Base-by-base conservation (phyloP, 2,888 invertebrate species). In the Leptinotarsa haldemani region DNA sequence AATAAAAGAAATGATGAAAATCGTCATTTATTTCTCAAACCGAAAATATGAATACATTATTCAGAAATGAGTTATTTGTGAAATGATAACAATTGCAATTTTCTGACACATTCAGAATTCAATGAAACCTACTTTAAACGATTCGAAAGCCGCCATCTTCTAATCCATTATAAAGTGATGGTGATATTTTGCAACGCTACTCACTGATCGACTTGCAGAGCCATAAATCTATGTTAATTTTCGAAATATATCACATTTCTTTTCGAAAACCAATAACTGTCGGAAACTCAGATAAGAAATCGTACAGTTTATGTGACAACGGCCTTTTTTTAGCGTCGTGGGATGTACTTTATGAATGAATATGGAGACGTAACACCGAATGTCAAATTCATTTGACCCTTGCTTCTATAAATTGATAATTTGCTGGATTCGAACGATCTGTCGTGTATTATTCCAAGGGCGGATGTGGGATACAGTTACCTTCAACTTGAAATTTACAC, bases 321-420 rank as follows among this genome's bases (percentile, higher is more conserved):
- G 15, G 22, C 15, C 20, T 56, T 56, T 56, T 56, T 56, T 13
- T 22, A 22, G 56, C 20, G 56, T 15, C 16, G 65, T 65, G 18
- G 65, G 53, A 67, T 67, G 52, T 25, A 52, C 20, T 20, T n/a
- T n/a, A 67, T 53, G 53, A 67, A 67, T 67, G 65, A 48, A 65
- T 15, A 61, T 40, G 9, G 3, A 61, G 61, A 61, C 40, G 25
- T 52, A 72, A 68, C 63, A 50, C 50, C 40, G 40, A 71, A 66
- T 69, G 71, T 70, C 70, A 70, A 61, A 58, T 65, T 50, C 58
- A 71, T 56, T 77, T 74, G 77, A 77, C 77, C 77, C 74, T 67
- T 74, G 74, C 30, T 64, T 70, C 68, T 56, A 67, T 70, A 70
- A 30, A 73, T 73, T 20, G 69, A 67, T 75, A 75, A 66, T 77